Evolutionary conservation across 2,888 invertebrate species (phyloP), one percentile per base, ranked within the genome.

Genomic region (Crepidodera aurea): DNA sequence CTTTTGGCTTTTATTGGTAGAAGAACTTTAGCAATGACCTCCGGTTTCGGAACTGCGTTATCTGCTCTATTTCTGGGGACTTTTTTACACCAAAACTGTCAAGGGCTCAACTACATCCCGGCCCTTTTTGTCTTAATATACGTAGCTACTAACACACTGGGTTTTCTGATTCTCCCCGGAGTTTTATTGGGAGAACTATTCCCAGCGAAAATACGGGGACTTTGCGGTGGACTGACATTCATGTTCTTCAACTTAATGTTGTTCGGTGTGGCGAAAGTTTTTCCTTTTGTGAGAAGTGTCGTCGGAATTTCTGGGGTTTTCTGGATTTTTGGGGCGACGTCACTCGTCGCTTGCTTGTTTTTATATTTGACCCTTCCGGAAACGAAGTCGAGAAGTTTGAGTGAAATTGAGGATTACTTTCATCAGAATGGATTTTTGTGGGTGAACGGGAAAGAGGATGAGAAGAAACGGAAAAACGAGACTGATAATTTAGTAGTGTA

Each of bases 331-430:
- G 90, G 89, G 0, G 78, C 81, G 0, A 84, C 89, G 0, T 86
- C 90, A 1, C 73, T 87, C 0, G 68, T 88, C 7, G 87, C 88
- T 0, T 87, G 89, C 0, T 53, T 88, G 1, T 88, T 90, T 51
- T 81, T 90, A 63, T 90, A 86, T 77, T 80, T 90, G 0, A 83
- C 89, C 59, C 79, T 91, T 34, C 92, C 92, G 7, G 92, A 92
- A 80, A 91, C 92, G 0, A 91, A 89, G 77, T 88, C 88, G 32
- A 85, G 86, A 61, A 88, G 87, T 4, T 80, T 92, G 39, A 83
- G 87, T 55, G 88, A 92, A 79, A 91, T 92, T 68, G 91, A 92
- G 79, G 89, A 91, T 80, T 91, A 92, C 78, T 92, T 92, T 75
- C 85, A 87, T 70, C 87, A 87, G 69, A 80, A 85, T 32, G 88